Evolutionary conservation across 2,888 invertebrate species (phyloP), one percentile per base, ranked within the genome.

Genomic region (Watsonalla cultraria): DNA sequence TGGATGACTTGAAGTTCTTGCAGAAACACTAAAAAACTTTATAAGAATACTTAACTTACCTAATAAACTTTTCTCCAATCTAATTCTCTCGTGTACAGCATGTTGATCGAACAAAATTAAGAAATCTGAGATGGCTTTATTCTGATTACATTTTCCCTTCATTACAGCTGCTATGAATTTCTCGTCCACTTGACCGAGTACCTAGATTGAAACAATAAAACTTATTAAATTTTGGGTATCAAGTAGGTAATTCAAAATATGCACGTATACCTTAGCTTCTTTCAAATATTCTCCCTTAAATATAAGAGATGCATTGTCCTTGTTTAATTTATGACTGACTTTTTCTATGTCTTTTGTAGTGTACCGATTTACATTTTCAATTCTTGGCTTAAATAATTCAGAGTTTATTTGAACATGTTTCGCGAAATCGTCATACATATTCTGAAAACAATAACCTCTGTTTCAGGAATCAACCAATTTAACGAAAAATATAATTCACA

Each of bases 31-130:
- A 24, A 24, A 24, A 24, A 24, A 24, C 24, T 24, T 24, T 24
- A 24, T 4, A 24, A 24, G 24, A 24, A 24, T 24, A 24, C 2
- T 24, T 24, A 24, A 24, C 24, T 24, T 85, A 94, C 95, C 92
- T 77, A 86, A 71, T 57, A 94, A 84, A 56, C 96, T 91, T 55
- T 87, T 82, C 83, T 97, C 97, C 48, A 97, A 89, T 58, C 94
- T 90, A 58, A 97, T 93, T 76, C 97, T 91, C 86, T 97, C 97
- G 80, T 97, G 94, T 35, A 95, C 95, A 46, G 97, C 97, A 85
- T 97, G 97, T 82, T 97, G 97, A 84, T 97, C 97, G 78, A 97
- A 94, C 39, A 95, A 70, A 39, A 95, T 88, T 15, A 96, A 72
- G 54, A 92, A 80, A 62, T 91, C 80, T 15, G 74, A 86, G 53